Percentiles rank a stretch among this genome's conserved stretches.
These are phyloP conservation scores for Dreissena rostriformis DNA, from an alignment of 1,140 invertebrate genomes.

Conservation along the genomic window DNA sequence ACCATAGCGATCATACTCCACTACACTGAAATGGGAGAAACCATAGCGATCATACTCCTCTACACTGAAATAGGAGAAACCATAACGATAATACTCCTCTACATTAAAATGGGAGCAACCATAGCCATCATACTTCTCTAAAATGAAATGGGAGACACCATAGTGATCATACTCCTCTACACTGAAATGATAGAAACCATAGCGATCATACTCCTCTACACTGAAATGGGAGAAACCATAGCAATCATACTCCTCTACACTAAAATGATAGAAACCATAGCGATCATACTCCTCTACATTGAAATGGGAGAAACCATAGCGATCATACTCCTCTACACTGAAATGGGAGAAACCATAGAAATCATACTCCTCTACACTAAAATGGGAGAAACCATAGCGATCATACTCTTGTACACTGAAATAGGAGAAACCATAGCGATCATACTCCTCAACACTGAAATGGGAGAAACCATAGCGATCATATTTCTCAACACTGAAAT, in stretches of 20 bases:
- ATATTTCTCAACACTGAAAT: background rate
- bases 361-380: slow-evolving; percentile 38
- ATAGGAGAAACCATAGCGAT: no score
- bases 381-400: background rate
- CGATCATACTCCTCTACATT: no score
- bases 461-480: background rate
- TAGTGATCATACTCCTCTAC: background rate
- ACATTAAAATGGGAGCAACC: slow-evolving; percentile 58
- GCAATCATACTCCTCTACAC: background rate
- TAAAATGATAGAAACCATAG: background rate
- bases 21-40: slow-evolving; percentile 36
- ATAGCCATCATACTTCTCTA: slow-evolving; percentile 23
- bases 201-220: background rate
- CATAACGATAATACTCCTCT: no score
- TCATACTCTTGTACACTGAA: background rate
- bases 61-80: background rate
- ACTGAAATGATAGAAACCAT: background rate
- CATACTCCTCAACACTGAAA: background rate
- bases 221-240: background rate
- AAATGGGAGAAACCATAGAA: background rate
- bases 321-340: background rate
- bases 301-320: slow-evolving; percentile 4
- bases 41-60: background rate
- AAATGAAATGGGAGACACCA: background rate
- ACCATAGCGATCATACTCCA: slow-evolving; percentile 17